Conservation (phyloP, 2,888 invertebrate genomes). For the Phyllotreta cruciferae region DNA sequence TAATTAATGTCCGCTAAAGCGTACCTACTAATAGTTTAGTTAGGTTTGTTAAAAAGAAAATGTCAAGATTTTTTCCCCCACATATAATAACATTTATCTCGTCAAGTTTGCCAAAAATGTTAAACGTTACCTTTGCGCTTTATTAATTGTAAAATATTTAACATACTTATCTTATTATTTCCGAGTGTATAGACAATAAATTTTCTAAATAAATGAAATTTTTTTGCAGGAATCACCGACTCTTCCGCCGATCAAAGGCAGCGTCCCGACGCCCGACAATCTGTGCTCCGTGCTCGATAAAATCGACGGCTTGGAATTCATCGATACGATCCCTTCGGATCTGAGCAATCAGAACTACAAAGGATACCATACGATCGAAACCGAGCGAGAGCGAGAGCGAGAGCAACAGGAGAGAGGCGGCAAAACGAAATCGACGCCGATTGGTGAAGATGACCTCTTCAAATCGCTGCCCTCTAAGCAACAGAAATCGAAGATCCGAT, state of each 20-base stretch:
- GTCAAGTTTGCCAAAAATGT: no score
- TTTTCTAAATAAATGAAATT: no score
- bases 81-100: no score
- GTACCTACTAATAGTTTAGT: no score
- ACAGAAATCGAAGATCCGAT: constrained; percentile 42
- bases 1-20: no score
- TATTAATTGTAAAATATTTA: no score
- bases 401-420: constrained; percentile 46
- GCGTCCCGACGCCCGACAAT: constrained; percentile 62
- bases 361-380: constrained; percentile 60
- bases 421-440: constrained; percentile 54
- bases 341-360: constrained; percentile 61
- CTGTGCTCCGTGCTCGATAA: constrained; percentile 53
- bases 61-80: no score
- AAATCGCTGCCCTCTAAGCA: constrained; percentile 42
- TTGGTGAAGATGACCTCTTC: constrained; percentile 45
- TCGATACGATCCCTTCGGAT: constrained; percentile 70
- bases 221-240: constrained; percentile 37
- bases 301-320: constrained; percentile 65
- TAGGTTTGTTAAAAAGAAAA: no score
- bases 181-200: no score
- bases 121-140: no score
- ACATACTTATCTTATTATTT: no score
- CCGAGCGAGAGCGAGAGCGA: no score
- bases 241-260: constrained; percentile 54